Percentiles rank a stretch among this genome's conserved stretches.
Evolutionary conservation across 2,113 vertebrate genomes (phyloP).

Genomic region (Microtus ochrogaster): DNA sequence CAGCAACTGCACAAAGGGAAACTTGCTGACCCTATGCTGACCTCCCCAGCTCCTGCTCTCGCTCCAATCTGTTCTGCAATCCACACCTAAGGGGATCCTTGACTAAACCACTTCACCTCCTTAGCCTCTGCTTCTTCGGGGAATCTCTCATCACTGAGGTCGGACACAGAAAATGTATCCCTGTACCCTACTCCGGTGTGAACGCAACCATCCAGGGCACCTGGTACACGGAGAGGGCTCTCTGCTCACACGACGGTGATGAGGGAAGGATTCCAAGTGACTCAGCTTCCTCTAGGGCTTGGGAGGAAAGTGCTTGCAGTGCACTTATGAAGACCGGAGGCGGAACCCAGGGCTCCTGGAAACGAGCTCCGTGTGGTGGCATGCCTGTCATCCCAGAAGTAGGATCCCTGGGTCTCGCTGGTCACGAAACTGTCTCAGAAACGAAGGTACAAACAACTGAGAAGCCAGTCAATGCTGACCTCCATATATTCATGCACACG

Average conservation of each 20-base stretch:
- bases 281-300: background rate
- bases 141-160: background rate
- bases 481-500: background rate
- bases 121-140: background rate
- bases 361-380: background rate
- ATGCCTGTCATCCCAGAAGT: no score
- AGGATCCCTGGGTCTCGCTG: background rate
- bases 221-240: accelerated
- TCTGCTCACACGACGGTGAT: accelerated
- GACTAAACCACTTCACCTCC: background rate
- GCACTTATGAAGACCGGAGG: background rate
- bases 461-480: background rate
- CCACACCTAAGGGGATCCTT: no score
- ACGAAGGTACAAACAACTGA: no score
- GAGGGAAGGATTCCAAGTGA: background rate
- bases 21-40: background rate
- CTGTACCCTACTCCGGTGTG: no score
- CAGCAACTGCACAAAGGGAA: background rate
- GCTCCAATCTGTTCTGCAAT: accelerated
- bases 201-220: accelerated
- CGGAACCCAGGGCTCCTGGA: accelerated
- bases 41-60: background rate
- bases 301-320: background rate
- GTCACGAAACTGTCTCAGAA: background rate
- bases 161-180: background rate